Evolutionary conservation across 2,113 vertebrate species (phyloP).

Genomic region (Colius striatus): DNA sequence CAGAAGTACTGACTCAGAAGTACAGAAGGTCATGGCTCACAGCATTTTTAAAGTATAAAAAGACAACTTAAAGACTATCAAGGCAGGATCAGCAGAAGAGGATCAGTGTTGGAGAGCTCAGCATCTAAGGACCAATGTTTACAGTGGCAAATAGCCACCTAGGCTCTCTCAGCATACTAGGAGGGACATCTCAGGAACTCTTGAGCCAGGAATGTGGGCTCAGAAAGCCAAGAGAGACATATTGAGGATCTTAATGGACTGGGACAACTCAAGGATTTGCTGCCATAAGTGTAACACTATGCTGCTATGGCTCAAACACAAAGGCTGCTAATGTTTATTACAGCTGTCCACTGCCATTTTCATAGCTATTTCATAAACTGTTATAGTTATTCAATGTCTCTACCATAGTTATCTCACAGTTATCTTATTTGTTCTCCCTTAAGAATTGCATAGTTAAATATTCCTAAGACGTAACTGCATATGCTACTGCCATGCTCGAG

Average conservation of each 20-base stretch:
- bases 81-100: neutral
- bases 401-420: neutral
- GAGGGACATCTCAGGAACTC: neutral
- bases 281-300: neutral
- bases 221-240: neutral
- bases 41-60: neutral
- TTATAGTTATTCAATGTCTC: neutral
- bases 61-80: neutral
- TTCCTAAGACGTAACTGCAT: neutral
- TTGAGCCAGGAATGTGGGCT: neutral
- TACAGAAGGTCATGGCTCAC: neutral
- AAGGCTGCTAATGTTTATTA: neutral
- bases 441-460: neutral
- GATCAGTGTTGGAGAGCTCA: neutral
- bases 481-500: neutral
- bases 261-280: neutral
- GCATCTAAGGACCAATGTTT: neutral
- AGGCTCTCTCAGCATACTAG: neutral
- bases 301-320: neutral
- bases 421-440: neutral
- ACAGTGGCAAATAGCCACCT: neutral
- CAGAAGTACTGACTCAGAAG: neutral
- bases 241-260: neutral
- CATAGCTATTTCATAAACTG: neutral
- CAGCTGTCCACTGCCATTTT: neutral